A percentile compares a stretch with the other conserved stretches of the same genome.
Conservation (phyloP, 2,888 invertebrate species). For the Drosophila ochracea region DNA sequence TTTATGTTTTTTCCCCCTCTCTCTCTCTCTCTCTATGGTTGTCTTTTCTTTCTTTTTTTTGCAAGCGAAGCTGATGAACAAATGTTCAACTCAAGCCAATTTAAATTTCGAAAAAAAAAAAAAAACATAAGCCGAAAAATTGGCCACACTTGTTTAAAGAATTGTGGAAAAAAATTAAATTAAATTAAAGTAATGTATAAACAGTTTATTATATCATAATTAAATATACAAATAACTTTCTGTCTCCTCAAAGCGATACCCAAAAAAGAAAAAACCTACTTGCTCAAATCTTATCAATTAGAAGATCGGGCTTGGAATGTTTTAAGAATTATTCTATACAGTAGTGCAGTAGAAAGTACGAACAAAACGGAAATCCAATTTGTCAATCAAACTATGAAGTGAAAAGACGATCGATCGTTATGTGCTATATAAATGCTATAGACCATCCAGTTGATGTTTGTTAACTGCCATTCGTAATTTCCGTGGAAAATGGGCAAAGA, state of each 20-base stretch:
- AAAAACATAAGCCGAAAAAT: background rate
- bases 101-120: slow-evolving; percentile 31
- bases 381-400: slow-evolving; percentile 26
- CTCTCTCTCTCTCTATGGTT: background rate
- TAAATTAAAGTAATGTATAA: background rate
- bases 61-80: slow-evolving; percentile 12
- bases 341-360: background rate
- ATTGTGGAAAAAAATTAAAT: background rate
- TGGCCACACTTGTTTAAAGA: background rate
- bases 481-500: slow-evolving; percentile 67
- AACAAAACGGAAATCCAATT: slow-evolving; percentile 22
- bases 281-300: background rate
- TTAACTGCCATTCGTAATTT: slow-evolving; percentile 61
- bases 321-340: background rate
- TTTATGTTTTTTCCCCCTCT: background rate
- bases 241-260: background rate
- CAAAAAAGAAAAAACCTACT: background rate
- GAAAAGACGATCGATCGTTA: slow-evolving; percentile 23
- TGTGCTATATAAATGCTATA: background rate
- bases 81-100: slow-evolving; percentile 27
- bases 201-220: background rate
- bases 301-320: background rate
- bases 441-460: slow-evolving; percentile 41
- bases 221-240: background rate
- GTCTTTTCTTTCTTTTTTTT: background rate